Evolutionary conservation across 2,888 invertebrate species (phyloP), one percentile per base, ranked within the genome.

Genomic region (Cactoblastis cactorum): DNA sequence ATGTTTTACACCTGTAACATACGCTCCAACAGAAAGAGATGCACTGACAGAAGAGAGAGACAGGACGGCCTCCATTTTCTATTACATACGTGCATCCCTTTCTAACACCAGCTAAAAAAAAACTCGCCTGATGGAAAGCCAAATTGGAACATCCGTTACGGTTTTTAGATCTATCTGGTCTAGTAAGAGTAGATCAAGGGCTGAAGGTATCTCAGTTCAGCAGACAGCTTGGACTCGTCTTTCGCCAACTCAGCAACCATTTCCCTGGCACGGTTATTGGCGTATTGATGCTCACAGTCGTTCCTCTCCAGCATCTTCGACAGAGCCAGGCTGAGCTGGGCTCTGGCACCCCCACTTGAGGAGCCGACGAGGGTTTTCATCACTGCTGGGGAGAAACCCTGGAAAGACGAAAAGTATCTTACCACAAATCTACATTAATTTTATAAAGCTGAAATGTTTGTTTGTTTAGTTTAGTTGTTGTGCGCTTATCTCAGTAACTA

Each of bases 371-470:
- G 74, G 4, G 80, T 80, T 52, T 84, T 82, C 65, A 94, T 81
- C 8, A 93, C 90, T 22, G 84, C 83, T 1, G 91, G 90, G 0
- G 92, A 90, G 73, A 92, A 94, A 9, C 94, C 94, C 88, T 92
- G 80, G 49, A n/a, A n/a, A 86, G 76, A 45, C 18, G 37, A 53
- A 55, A 51, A 18, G 35, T 6, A 9, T 28, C 9, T 1, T 22
- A 22, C 22, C 6, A 1, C 9, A 28, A 9, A 28, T 28, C 9
- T 8, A 9, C 8, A 28, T 28, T 28, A 6, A 28, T 28, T 9
- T 1, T 28, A 28, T n/a, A n/a, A n/a, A n/a, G n/a, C n/a, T n/a
- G n/a, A n/a, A n/a, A n/a, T n/a, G n/a, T n/a, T n/a, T n/a, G n/a
- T n/a, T n/a, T n/a, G n/a, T n/a, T n/a, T n/a, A n/a, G n/a, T n/a